A percentile compares a stretch with the other conserved stretches of the same genome.
Conservation (phyloP, 2,797 vertebrate genomes). For the Pteronotus mesoamericanus region DNA sequence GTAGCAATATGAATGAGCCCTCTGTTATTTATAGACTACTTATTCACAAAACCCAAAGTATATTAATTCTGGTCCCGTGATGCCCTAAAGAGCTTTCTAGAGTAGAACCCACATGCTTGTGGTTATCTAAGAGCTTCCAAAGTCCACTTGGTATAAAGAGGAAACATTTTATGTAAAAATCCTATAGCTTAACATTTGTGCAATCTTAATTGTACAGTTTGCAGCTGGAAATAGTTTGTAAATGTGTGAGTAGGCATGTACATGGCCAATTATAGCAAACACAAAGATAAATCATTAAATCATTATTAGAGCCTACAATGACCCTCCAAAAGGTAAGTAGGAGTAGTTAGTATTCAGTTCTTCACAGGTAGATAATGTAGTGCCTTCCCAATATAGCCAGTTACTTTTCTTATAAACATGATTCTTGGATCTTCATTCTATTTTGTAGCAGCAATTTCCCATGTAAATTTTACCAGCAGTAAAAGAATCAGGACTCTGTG, state of each 20-base stretch:
- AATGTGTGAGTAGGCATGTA: background rate
- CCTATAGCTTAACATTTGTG: background rate
- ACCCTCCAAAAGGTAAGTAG: slow-evolving; percentile 25
- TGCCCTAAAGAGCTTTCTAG: background rate
- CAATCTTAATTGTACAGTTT: slow-evolving; percentile 4
- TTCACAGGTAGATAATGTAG: background rate
- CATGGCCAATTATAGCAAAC: background rate
- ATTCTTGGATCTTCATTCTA: slow-evolving; percentile 21
- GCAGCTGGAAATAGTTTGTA: slow-evolving; percentile 47
- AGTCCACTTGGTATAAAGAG: slow-evolving; percentile 8
- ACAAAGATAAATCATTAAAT: slow-evolving; percentile 27
- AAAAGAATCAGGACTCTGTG: slow-evolving; percentile 30
- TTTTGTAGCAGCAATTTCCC: slow-evolving; percentile 15
- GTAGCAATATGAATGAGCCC: background rate
- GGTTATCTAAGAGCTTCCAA: slow-evolving; percentile 19
- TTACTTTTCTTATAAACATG: slow-evolving; percentile 38
- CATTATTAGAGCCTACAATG: slow-evolving; percentile 20
- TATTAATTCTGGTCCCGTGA: slow-evolving; percentile 2
- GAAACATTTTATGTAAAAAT: slow-evolving; percentile 23
- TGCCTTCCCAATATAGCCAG: background rate
- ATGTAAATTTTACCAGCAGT: slow-evolving; percentile 30
- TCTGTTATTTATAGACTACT: slow-evolving; percentile 28
- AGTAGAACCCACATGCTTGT: background rate
- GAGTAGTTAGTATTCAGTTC: slow-evolving; percentile 17
- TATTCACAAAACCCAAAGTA: slow-evolving; percentile 12